Base-by-base conservation (phyloP, 2,888 invertebrate genomes). In the Macaria notata region DNA sequence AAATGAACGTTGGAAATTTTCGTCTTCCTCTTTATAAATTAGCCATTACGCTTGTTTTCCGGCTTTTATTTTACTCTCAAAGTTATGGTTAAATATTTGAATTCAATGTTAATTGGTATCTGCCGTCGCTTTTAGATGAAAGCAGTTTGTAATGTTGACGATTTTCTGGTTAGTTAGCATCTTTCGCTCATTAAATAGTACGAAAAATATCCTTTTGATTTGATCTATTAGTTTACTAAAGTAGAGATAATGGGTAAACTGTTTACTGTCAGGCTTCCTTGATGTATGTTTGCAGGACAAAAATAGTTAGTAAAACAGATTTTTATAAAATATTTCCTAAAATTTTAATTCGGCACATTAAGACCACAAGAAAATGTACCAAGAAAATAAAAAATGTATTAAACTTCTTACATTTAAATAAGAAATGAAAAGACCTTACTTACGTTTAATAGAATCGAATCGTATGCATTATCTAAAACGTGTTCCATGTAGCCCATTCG, bases 381-480 rank as follows among this genome's bases (percentile, higher is more conserved):
- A 19, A 19, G 19, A 19, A 2, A 19, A 19, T 36, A 2, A 36
- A 6, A 36, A 6, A 4, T 36, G 4, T 6, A 36, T 36, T 36
- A 33, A 4, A 33, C 6, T 33, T 33, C 6, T 3, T 1, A 36
- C 33, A 7, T 7, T 36, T 36, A 9, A 41, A 4, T 8, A 7
- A 4, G 5, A 41, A 60, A 65, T 59, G 59, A 62, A 64, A 63
- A 50, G 56, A 56, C 54, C 61, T 57, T 46, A 31, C 59, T 62
- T 61, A 49, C 51, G 67, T 74, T 73, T 78, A 79, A 83, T 79
- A 72, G 71, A 81, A 83, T 81, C 75, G 78, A 85, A 84, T 81
- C 73, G 76, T 78, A 83, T 86, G 82, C 79, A 78, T 82, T 83
- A 80, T 78, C 75, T 82, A 79, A 87, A 84, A 84, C 81, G 81